Percentiles rank a stretch among this genome's conserved stretches.
These are phyloP conservation scores for Amia ocellicauda DNA, from an alignment of 2,113 vertebrate species.

Conservation along the genomic window DNA sequence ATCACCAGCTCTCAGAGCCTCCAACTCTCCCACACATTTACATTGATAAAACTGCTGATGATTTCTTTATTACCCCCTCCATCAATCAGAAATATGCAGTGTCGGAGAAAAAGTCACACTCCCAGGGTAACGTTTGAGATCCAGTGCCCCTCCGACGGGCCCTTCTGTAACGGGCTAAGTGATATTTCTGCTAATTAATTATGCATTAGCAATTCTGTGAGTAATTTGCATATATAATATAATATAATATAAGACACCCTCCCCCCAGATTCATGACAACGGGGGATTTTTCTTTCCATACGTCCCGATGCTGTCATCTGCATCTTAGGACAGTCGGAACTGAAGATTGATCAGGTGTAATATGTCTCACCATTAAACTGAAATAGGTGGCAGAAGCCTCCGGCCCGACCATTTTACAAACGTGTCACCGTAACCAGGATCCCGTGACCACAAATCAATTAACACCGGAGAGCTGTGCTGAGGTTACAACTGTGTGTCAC, in stretches of 20 bases:
- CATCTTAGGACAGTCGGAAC: slow-evolving; percentile 1
- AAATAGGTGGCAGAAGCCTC: slow-evolving; percentile 10
- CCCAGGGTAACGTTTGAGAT: slow-evolving; percentile 26
- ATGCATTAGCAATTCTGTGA: slow-evolving; percentile 14
- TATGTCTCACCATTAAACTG: neutral
- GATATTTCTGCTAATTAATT: slow-evolving; percentile 36
- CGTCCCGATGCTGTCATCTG: slow-evolving; percentile 8
- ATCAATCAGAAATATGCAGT: slow-evolving; percentile 38
- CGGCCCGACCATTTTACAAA: neutral
- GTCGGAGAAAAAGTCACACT: slow-evolving; percentile 28
- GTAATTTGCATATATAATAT: slow-evolving; percentile 26
- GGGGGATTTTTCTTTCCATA: slow-evolving; percentile 1
- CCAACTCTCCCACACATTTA: slow-evolving; percentile 38
- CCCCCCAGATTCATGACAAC: slow-evolving; percentile 11
- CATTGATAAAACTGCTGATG: slow-evolving; percentile 55
- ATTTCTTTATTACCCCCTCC: slow-evolving; percentile 52
- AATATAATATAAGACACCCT: slow-evolving; percentile 2
- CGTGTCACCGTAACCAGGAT: neutral
- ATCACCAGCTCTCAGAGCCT: slow-evolving; percentile 31
- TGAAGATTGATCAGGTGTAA: slow-evolving; percentile 9
- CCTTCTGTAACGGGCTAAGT: slow-evolving; percentile 23
- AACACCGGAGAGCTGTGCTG: neutral
- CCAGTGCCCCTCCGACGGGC: slow-evolving; percentile 8
- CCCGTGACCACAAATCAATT: slow-evolving; percentile 6
- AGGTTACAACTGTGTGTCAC: neutral